Evolutionary conservation across 2,888 invertebrate species (phyloP).

Genomic region (Chrysodeixis includens): DNA sequence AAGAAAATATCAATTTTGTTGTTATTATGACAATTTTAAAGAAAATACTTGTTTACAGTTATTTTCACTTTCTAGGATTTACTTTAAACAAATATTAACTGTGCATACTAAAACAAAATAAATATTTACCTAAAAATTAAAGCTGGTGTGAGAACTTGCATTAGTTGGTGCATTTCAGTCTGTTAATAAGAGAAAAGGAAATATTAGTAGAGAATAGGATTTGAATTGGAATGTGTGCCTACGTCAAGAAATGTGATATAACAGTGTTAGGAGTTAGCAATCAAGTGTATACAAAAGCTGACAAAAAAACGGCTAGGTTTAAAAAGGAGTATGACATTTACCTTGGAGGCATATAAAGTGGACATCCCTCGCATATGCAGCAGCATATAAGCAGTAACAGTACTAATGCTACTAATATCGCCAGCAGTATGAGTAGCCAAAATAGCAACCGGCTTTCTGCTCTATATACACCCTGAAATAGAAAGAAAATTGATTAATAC

Average conservation of each 20-base stretch:
- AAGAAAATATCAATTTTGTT: background rate
- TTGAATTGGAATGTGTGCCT: conserved; percentile 43
- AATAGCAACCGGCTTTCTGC: conserved; percentile 92
- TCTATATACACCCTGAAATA: conserved; percentile 91
- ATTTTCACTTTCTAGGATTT: conserved; percentile 12
- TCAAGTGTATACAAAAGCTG: conserved; percentile 41
- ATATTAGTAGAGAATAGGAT: conserved; percentile 60
- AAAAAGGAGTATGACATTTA: conserved; percentile 67
- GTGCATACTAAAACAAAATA: conserved; percentile 48
- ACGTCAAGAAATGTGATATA: conserved; percentile 19
- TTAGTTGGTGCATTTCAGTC: conserved; percentile 83
- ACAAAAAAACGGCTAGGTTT: conserved; percentile 14
- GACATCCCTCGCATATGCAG: conserved; percentile 95
- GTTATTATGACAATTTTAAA: background rate
- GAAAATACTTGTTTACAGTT: background rate
- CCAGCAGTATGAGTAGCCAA: conserved; percentile 94
- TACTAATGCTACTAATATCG: conserved; percentile 92
- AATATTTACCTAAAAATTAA: conserved; percentile 77
- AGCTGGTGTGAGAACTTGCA: conserved; percentile 75
- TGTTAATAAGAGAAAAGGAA: conserved; percentile 76
- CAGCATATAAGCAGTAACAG: conserved; percentile 93
- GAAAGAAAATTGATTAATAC: conserved; percentile 15
- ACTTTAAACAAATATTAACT: conserved; percentile 14
- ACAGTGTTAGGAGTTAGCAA: conserved; percentile 47
- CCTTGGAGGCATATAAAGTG: conserved; percentile 94